A percentile compares a stretch with the other conserved stretches of the same genome.
Conservation (phyloP, 2,113 vertebrate species). For the Rhipidura dahli region DNA sequence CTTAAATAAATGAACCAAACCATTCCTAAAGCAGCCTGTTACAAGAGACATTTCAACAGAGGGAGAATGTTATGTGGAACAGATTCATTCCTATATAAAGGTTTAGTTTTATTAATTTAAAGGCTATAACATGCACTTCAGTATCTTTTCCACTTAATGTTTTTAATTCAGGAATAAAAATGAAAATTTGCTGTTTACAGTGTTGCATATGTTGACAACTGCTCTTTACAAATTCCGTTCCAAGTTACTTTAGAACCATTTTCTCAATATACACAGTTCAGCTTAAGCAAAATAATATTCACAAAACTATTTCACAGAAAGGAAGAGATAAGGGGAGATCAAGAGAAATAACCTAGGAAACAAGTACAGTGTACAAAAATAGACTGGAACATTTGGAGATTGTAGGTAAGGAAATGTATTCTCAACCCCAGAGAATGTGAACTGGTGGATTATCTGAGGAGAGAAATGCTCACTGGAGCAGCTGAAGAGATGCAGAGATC, state of each 20-base stretch:
- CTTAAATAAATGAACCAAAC: not conserved
- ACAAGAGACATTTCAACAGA: not conserved
- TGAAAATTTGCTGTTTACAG: not conserved
- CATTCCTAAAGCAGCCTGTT: not conserved
- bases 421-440: not conserved
- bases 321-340: not conserved
- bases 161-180: conserved; percentile 21
- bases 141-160: not conserved
- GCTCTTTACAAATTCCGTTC: not conserved
- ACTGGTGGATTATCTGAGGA: not conserved
- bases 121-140: not conserved
- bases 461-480: not conserved
- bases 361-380: conserved; percentile 47
- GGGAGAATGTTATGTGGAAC: not conserved
- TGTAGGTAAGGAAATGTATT: conserved; percentile 40
- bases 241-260: not conserved
- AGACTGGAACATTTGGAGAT: conserved; percentile 45
- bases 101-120: not conserved
- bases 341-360: conserved; percentile 62
- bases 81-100: not conserved
- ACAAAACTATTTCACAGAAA: conserved; percentile 21
- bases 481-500: not conserved
- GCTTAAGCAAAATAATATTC: conserved; percentile 14
- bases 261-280: not conserved
- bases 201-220: not conserved